A percentile compares a stretch with the other conserved stretches of the same genome.
Conservation (phyloP, 2,797 vertebrate species). For the Helostoma temminkii region DNA sequence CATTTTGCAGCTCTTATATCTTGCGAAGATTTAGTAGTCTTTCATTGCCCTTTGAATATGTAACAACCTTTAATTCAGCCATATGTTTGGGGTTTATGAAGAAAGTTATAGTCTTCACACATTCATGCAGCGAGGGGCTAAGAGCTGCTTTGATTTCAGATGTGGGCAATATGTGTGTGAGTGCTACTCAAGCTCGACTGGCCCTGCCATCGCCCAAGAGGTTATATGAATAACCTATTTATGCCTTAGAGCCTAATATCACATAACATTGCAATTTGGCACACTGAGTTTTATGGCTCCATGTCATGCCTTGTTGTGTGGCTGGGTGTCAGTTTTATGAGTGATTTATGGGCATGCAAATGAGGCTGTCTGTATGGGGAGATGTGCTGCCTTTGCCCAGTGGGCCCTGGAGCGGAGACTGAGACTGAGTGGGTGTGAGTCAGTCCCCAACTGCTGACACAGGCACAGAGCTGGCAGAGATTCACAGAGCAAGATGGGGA, state of each 20-base stretch:
- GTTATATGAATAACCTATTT: slow-evolving; percentile 45
- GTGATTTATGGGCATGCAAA: slow-evolving; percentile 85
- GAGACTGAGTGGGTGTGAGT: slow-evolving; percentile 71
- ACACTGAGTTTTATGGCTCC: slow-evolving; percentile 38
- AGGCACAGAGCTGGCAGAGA: slow-evolving; percentile 72
- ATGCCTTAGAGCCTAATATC: slow-evolving; percentile 43
- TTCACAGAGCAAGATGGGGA: slow-evolving; percentile 65
- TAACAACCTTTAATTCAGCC: slow-evolving; percentile 41
- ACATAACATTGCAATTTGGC: slow-evolving; percentile 46
- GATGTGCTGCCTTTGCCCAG: slow-evolving; percentile 68
- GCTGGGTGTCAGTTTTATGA: slow-evolving; percentile 64
- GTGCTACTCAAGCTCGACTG: slow-evolving; percentile 44
- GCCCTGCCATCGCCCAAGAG: slow-evolving; percentile 36
- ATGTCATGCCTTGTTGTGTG: slow-evolving; percentile 58
- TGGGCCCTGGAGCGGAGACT: slow-evolving; percentile 63
- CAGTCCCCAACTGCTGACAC: slow-evolving; percentile 80
- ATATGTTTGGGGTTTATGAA: slow-evolving; percentile 33
- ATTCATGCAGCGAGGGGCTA: slow-evolving; percentile 12
- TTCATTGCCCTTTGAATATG: slow-evolving; percentile 37
- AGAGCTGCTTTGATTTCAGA: slow-evolving; percentile 48
- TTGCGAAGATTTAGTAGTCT: slow-evolving; percentile 33
- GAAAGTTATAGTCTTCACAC: slow-evolving; percentile 34
- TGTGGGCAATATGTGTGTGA: slow-evolving; percentile 37
- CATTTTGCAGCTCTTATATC: slow-evolving; percentile 56
- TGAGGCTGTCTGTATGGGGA: slow-evolving; percentile 74